Evolutionary conservation across 2,797 vertebrate species (phyloP), one percentile per base, ranked within the genome.

Genomic region (Xenentodon cancila): DNA sequence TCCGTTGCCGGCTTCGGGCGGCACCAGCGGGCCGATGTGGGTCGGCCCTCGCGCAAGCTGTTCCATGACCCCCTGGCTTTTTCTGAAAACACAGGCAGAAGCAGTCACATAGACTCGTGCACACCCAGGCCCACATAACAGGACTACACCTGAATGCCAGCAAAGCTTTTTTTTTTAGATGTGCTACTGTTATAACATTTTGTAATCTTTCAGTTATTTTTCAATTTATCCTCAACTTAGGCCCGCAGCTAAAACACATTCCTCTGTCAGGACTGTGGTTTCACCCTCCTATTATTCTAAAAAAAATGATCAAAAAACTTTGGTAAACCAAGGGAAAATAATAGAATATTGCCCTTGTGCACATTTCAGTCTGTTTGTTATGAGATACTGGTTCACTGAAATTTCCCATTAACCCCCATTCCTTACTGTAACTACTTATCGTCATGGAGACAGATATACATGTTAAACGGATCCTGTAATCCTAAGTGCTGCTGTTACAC

Each of bases 61-160:
- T 91, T 90, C 42, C 56, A 9, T 89, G 87, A 90, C 89, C 82
- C 70, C 20, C 37, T 64, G 57, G 51, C 73, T 79, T 75, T 88
- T 60, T 69, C 44, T 40, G 62, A 69, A 66, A 75, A 75, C 57
- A 81, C 71, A 60, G 53, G 66, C 60, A 32, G 15, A 54, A 65
- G 59, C 62, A 53, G 58, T 73, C 72, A 51, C 68, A 18, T 27
- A 52, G 40, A 70, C 46, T 16, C 55, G 30, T 32, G 22, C 34
- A 15, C 20, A 7, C 62, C 25, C 52, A 37, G 66, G 64, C 60
- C 30, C 30, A 72, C 78, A 86, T 79, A 84, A 84, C 69, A 73
- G 30, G 55, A 16, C 65, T n/a, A 37, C 16, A 19, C 0, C 13
- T 58, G 68, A 69, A 68, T 76, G 64, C 74, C 82, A 73, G 83